Conservation (phyloP, 2,797 vertebrate species). For the Oreortyx pictus region DNA sequence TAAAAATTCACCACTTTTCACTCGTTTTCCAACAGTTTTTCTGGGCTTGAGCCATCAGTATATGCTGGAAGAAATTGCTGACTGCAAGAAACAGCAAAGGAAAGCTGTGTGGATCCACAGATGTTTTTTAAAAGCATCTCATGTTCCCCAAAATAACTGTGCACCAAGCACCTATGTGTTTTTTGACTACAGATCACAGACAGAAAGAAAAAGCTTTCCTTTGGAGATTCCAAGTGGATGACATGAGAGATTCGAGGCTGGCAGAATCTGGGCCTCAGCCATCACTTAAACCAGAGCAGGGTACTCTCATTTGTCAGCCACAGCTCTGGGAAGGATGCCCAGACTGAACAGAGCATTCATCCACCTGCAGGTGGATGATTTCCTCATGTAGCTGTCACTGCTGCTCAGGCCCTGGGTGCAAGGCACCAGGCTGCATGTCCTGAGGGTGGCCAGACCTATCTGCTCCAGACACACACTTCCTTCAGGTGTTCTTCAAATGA, state of each 20-base stretch:
- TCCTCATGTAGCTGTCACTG: not conserved
- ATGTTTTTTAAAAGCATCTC: not conserved
- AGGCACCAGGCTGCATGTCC: not conserved
- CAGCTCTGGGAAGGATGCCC: not conserved
- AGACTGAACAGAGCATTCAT: not conserved
- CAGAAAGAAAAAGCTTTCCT: not conserved
- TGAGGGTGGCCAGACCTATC: not conserved
- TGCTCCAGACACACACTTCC: not conserved
- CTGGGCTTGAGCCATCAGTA: not conserved
- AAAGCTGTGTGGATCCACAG: not conserved
- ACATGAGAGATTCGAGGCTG: not conserved
- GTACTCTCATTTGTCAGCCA: not conserved
- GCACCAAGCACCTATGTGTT: not conserved
- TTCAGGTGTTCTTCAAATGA: not conserved
- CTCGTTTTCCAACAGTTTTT: not conserved
- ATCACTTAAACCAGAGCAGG: not conserved
- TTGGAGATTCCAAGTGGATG: not conserved
- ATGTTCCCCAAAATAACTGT: not conserved
- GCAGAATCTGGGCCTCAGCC: not conserved
- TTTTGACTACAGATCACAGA: not conserved
- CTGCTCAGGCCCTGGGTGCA: not conserved
- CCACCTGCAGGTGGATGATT: not conserved
- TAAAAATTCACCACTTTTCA: constrained; percentile 2
- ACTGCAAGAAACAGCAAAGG: not conserved
- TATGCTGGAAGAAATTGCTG: constrained; percentile 18